Evolutionary conservation across 2,888 invertebrate species (phyloP), one percentile per base, ranked within the genome.

Genomic region (Apamea monoglypha): DNA sequence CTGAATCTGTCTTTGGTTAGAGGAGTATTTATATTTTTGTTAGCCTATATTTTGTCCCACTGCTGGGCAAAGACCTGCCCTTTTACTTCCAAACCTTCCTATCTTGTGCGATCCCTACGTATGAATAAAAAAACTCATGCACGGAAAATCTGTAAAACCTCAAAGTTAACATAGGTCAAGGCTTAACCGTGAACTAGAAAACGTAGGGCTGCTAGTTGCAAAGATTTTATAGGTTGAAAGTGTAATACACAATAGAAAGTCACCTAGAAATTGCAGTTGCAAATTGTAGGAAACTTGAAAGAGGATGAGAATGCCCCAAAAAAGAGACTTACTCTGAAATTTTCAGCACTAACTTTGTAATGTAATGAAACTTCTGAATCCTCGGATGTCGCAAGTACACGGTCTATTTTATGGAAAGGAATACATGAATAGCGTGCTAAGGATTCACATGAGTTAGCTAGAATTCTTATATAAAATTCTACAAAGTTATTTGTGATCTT

Each of bases 91-190:
- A 5, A 12, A 12, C 5, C n/a, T 59, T 14, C 14, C 1, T 59
- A 14, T 59, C n/a, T 59, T 29, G 14, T n/a, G 16, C 59, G 6
- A 61, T 61, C n/a, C 29, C 14, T 61, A 59, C 4, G n/a, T 59
- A 61, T 16, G 14, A 59, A 29, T 14, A 16, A 61, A 59, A 59
- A n/a, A 59, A 59, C 21, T 14, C 25, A 40, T 25, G 18, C 40
- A 47, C 4, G 18, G 29, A 50, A 66, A 80, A 61, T 68, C 68
- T 40, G 36, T 7, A 47, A 36, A 53, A 10, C 29, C 25, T 36
- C 8, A 12, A 56, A n/a, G 32, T 32, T 21, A 44, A 40, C 68
- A 64, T 16, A 59, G 72, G 78, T 82, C 84, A 82, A 78, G 82
- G 84, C 29, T 40, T 69, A 21, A 8, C 74, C 74, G 10, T 36